Conservation (phyloP, 2,888 invertebrate genomes). For the Eremobia ochroleuca region DNA sequence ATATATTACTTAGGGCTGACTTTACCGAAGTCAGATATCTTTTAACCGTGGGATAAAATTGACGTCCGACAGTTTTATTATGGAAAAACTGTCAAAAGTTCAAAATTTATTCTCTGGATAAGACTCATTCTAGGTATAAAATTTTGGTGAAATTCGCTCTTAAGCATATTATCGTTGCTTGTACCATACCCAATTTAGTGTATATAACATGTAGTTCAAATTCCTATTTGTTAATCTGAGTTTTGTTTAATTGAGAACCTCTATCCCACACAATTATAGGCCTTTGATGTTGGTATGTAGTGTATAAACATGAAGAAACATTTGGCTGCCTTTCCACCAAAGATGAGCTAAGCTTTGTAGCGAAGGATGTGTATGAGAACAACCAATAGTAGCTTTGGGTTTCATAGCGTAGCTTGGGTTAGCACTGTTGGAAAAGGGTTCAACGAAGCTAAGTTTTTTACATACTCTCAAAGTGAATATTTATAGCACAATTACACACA, state of each 20-base stretch:
- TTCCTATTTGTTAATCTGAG: conserved; percentile 61
- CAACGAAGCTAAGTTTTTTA: not conserved
- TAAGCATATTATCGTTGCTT: conserved; percentile 17
- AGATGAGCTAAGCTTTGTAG: not conserved
- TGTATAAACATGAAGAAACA: conserved; percentile 22
- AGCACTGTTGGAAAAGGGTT: not conserved
- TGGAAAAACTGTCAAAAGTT: not conserved
- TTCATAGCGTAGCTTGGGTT: not conserved
- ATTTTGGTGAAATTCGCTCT: not conserved
- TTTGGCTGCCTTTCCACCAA: not conserved
- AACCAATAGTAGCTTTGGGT: not conserved
- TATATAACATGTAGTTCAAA: conserved; percentile 51
- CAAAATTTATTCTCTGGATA: not conserved
- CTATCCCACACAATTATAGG: conserved; percentile 54
- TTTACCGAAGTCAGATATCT: not conserved
- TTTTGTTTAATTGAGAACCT: conserved; percentile 64
- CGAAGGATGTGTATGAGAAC: not conserved
- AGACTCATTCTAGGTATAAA: not conserved
- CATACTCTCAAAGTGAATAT: not conserved
- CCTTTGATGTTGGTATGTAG: conserved; percentile 47
- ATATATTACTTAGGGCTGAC: not conserved
- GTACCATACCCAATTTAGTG: conserved; percentile 52
- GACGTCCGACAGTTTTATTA: not conserved
- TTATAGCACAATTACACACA: not conserved
- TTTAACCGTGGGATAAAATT: not conserved